Percentiles rank a stretch among this genome's conserved stretches.
Evolutionary conservation across 2,797 vertebrate genomes (phyloP).

Genomic region (Cuculus canorus): DNA sequence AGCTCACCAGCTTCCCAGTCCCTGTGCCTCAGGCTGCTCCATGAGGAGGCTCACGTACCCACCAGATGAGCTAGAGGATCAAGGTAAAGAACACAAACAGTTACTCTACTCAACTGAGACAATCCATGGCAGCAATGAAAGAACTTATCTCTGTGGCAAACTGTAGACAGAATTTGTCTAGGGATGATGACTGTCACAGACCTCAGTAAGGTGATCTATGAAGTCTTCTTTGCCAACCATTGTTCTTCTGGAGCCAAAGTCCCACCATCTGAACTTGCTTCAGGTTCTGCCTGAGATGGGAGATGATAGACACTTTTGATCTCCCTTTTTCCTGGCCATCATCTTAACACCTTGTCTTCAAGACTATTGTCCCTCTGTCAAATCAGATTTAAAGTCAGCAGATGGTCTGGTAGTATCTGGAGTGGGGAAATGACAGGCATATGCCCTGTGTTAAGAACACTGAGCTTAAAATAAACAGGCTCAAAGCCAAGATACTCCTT

Average conservation of each 20-base stretch:
- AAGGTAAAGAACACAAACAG: background rate
- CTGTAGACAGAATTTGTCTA: background rate
- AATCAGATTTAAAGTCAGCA: constrained; percentile 7
- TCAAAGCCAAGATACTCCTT: constrained; percentile 43
- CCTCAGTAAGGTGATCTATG: background rate
- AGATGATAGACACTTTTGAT: background rate
- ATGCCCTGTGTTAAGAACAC: background rate
- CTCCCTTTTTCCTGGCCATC: background rate
- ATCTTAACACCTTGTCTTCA: background rate
- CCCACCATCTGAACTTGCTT: background rate
- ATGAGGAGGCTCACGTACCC: background rate
- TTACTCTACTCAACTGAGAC: background rate
- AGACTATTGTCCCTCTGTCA: background rate
- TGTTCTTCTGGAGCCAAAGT: background rate
- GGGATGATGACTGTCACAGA: background rate
- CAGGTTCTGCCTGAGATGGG: background rate
- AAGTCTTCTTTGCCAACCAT: background rate
- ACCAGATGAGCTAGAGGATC: background rate
- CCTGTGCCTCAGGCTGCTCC: background rate
- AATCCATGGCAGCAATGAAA: background rate
- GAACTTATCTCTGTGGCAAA: background rate
- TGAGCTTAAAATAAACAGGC: constrained; percentile 21
- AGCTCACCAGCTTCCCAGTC: background rate
- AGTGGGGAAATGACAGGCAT: background rate
- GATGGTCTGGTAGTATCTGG: constrained; percentile 8